phyloP scores from a whole-genome alignment of 1,140 invertebrate genomes.

The Schmidtea mediterranea region DNA sequence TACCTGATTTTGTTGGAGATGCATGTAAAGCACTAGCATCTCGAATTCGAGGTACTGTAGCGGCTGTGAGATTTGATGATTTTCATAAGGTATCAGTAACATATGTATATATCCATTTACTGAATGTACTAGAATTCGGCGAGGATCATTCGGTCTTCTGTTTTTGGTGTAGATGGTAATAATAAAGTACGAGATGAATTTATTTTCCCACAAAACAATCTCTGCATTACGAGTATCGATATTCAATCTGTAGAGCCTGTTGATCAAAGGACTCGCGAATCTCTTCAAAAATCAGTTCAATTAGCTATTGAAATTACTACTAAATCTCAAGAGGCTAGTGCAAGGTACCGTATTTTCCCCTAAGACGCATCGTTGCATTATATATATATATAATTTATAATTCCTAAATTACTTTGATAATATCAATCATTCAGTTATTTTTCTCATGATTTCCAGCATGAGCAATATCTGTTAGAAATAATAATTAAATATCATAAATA shows the following conservation, averaged over 20 bases:
- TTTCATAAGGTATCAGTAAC: slow-evolving; percentile 33
- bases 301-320: slow-evolving; percentile 32
- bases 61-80: slow-evolving; percentile 30
- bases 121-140: slow-evolving; percentile 26
- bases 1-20: slow-evolving; percentile 33
- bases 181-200: slow-evolving; percentile 24
- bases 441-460: not conserved
- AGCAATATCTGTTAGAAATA: too few species aligned
- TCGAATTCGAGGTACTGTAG: slow-evolving; percentile 29
- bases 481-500: too few species aligned
- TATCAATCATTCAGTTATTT: too few species aligned
- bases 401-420: too few species aligned
- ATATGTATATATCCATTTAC: slow-evolving; percentile 2
- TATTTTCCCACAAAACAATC: slow-evolving; percentile 27
- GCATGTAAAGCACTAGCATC: slow-evolving; percentile 32
- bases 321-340: slow-evolving; percentile 30
- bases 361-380: not conserved
- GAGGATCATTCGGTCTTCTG: slow-evolving; percentile 28
- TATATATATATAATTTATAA: not conserved
- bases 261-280: slow-evolving; percentile 31
- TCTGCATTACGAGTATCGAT: slow-evolving; percentile 31
- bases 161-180: slow-evolving; percentile 31
- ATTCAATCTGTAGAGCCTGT: slow-evolving; percentile 33
- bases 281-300: slow-evolving; percentile 32
- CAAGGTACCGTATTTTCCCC: slow-evolving; percentile 18